These are phyloP conservation scores for Cheilosia pagana DNA, from an alignment of 2,888 invertebrate genomes.

Conservation along the genomic window DNA sequence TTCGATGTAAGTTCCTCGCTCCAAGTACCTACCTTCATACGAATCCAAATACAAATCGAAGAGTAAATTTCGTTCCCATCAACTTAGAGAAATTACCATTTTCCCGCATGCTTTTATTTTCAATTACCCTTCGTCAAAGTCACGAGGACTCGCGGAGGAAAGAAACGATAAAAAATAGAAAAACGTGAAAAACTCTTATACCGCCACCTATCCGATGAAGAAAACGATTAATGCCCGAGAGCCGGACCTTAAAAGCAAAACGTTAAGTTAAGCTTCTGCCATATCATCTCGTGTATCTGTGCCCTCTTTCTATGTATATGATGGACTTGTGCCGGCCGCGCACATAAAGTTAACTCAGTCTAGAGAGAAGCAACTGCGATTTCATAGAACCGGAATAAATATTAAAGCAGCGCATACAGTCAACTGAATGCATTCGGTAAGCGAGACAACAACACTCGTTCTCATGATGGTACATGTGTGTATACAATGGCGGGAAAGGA, in stretches of 20 bases:
- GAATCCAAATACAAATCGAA: conserved; percentile 8
- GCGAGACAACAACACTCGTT: not conserved
- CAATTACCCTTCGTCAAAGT: conserved; percentile 17
- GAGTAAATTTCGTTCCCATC: conserved; percentile 39
- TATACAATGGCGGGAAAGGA: conserved; percentile 46
- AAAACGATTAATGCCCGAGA: conserved; percentile 16
- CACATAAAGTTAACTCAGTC: conserved; percentile 45
- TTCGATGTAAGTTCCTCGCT: conserved; percentile 6
- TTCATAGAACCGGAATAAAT: conserved; percentile 55
- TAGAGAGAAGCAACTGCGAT: conserved; percentile 36
- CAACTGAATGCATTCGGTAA: conserved; percentile 17
- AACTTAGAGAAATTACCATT: conserved; percentile 34
- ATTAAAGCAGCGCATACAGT: conserved; percentile 39
- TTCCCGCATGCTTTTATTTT: conserved; percentile 17
- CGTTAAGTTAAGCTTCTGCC: conserved; percentile 2
- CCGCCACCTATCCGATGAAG: conserved; percentile 15
- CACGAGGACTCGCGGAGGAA: not conserved
- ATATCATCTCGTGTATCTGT: conserved; percentile 2
- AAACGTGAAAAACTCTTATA: conserved; percentile 20
- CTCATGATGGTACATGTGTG: not conserved
- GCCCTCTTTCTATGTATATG: conserved; percentile 2
- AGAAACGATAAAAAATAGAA: conserved; percentile 36
- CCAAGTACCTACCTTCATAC: too few species aligned
- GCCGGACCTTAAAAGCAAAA: conserved; percentile 36
- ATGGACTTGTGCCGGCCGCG: conserved; percentile 24